Conservation (phyloP, 2,888 invertebrate genomes). For the Tiliacea citrago region DNA sequence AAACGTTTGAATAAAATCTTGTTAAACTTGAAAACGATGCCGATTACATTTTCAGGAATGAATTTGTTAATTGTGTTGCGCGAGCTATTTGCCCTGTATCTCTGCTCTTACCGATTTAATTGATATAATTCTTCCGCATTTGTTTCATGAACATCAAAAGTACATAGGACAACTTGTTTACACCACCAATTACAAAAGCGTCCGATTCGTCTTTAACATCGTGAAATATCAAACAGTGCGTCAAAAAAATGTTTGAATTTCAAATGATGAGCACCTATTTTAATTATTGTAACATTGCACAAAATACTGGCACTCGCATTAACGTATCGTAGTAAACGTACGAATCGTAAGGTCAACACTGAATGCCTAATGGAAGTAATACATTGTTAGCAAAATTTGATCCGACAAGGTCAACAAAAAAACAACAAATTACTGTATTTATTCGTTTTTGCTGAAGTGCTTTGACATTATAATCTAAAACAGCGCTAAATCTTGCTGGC, state of each 20-base stretch:
- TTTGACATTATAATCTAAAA: conserved; percentile 29
- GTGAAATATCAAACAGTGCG: too few species aligned
- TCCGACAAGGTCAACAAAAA: conserved; percentile 24
- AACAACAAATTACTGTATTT: conserved; percentile 19
- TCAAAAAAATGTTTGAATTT: too few species aligned
- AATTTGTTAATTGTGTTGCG: neutral
- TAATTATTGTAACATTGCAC: neutral
- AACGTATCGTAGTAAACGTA: conserved; percentile 33
- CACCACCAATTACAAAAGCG: conserved; percentile 14
- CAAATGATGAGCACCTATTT: too few species aligned
- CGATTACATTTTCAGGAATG: neutral
- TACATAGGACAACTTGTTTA: conserved; percentile 23
- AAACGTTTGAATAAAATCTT: neutral
- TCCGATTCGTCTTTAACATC: neutral
- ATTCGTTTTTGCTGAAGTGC: conserved; percentile 14
- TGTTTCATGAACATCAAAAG: conserved; percentile 1
- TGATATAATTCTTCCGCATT: neutral
- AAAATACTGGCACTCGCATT: conserved; percentile 8
- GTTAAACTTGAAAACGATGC: neutral
- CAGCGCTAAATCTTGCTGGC: conserved; percentile 31
- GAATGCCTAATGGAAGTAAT: conserved; percentile 35
- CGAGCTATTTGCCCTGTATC: neutral
- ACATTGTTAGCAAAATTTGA: conserved; percentile 41
- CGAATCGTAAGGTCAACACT: conserved; percentile 41
- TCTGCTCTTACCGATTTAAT: neutral